Conservation (phyloP, 1,140 invertebrate species). For the Musca domestica region DNA sequence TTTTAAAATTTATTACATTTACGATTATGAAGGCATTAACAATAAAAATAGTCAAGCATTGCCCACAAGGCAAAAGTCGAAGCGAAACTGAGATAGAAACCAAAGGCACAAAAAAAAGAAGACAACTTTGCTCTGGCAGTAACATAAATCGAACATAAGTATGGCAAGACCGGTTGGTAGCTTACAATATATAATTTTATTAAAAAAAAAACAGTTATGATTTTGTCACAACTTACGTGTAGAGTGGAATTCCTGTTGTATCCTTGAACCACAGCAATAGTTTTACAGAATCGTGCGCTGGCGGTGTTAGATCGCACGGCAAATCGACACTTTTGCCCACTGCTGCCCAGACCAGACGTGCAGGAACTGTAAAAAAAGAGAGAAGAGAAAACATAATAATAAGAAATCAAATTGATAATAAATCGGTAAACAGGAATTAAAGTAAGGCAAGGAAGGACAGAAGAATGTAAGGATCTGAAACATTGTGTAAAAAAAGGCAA, state of each 20-base stretch:
- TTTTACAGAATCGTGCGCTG: constrained; percentile 69
- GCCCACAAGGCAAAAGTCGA: background rate
- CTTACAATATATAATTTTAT: too few relatives aligned
- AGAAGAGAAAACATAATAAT: constrained; percentile 1
- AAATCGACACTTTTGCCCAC: constrained; percentile 71
- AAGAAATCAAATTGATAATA: constrained; percentile 4
- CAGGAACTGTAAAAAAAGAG: constrained; percentile 57
- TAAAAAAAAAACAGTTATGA: background rate
- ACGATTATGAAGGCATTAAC: constrained; percentile 22
- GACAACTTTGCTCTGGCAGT: too few relatives aligned
- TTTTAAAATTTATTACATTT: constrained; percentile 27
- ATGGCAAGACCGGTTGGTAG: too few relatives aligned
- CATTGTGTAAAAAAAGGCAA: background rate
- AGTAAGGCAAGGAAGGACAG: too few relatives aligned
- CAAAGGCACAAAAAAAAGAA: too few relatives aligned
- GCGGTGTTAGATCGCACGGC: constrained; percentile 77
- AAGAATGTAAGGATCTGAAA: too few relatives aligned
- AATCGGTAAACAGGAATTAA: constrained; percentile 12
- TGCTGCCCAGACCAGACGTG: constrained; percentile 69
- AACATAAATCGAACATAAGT: too few relatives aligned
- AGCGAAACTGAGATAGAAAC: too few relatives aligned
- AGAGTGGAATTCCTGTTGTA: constrained; percentile 74
- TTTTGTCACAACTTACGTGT: constrained; percentile 64
- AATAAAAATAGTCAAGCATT: constrained; percentile 3
- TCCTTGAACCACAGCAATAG: constrained; percentile 85